These are phyloP conservation scores for Patella ulyssiponensis DNA, from an alignment of 2,888 invertebrate genomes.

Conservation along the genomic window DNA sequence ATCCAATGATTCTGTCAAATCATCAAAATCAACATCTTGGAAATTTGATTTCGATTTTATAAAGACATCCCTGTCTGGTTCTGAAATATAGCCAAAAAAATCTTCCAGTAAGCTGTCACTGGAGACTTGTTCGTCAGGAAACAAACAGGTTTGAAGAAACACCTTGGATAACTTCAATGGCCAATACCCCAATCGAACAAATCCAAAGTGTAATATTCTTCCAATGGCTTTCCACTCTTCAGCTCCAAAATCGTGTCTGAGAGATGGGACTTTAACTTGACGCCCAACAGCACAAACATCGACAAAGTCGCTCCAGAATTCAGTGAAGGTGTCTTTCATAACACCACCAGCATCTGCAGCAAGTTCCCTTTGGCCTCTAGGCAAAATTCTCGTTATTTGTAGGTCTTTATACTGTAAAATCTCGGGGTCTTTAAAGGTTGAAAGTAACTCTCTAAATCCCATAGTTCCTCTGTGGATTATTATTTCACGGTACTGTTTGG, in stretches of 20 bases:
- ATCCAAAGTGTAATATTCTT: background rate
- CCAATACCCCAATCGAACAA: background rate
- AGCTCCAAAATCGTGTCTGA: constrained; percentile 16
- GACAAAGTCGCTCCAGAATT: constrained; percentile 19
- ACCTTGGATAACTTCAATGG: background rate
- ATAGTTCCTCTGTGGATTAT: too few relatives aligned
- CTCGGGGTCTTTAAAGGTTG: background rate
- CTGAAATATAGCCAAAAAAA: constrained; percentile 13
- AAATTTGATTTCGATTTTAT: constrained; percentile 5
- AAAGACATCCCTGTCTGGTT: constrained; percentile 15
- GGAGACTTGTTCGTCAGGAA: background rate
- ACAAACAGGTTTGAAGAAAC: background rate
- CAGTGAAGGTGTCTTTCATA: background rate
- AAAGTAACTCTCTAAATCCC: background rate
- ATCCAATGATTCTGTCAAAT: constrained; percentile 10
- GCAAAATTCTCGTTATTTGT: background rate
- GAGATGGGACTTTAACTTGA: constrained; percentile 18
- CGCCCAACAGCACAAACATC: constrained; percentile 14
- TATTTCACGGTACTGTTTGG: too few relatives aligned
- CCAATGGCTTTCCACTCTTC: constrained; percentile 17
- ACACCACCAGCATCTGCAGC: background rate
- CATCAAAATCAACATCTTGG: constrained; percentile 16
- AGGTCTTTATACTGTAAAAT: background rate
- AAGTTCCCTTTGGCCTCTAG: background rate
- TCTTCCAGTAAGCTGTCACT: background rate